These are phyloP conservation scores for Jacana jacana DNA, from an alignment of 2,113 vertebrate species.

Conservation along the genomic window DNA sequence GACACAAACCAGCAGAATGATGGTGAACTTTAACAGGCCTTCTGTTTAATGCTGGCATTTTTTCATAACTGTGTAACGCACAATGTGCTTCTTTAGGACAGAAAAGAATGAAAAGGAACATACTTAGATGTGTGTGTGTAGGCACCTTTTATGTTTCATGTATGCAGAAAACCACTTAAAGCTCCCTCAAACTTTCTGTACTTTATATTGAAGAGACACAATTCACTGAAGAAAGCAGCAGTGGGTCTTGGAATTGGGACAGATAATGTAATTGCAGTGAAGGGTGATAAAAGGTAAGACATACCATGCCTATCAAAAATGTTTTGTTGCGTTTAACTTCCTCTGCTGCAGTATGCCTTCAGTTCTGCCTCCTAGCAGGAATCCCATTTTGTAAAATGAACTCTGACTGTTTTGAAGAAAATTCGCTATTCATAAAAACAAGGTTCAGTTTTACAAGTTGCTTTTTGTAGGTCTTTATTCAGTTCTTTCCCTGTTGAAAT, in stretches of 20 bases:
- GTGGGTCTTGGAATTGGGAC: constrained; percentile 67
- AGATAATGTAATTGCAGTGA: constrained; percentile 72
- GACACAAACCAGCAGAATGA: background rate
- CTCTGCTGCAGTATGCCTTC: background rate
- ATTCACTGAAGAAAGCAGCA: constrained; percentile 74
- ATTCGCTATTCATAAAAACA: background rate
- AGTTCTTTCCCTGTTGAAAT: background rate
- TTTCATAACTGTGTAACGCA: background rate
- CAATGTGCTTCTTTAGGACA: background rate
- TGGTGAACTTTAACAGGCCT: background rate
- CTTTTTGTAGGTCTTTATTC: background rate
- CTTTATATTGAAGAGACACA: constrained; percentile 68
- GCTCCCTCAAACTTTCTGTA: background rate
- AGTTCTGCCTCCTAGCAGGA: background rate
- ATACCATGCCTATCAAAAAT: background rate
- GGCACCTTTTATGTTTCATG: background rate
- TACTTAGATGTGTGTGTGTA: background rate
- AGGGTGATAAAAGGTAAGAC: constrained; percentile 75
- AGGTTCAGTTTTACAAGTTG: background rate
- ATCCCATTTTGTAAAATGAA: background rate
- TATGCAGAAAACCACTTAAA: background rate
- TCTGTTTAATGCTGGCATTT: background rate
- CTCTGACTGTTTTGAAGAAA: background rate
- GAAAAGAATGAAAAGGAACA: background rate
- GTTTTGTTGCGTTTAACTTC: background rate